Evolutionary conservation across 2,113 vertebrate genomes (phyloP).

Genomic region (Bufo bufo): DNA sequence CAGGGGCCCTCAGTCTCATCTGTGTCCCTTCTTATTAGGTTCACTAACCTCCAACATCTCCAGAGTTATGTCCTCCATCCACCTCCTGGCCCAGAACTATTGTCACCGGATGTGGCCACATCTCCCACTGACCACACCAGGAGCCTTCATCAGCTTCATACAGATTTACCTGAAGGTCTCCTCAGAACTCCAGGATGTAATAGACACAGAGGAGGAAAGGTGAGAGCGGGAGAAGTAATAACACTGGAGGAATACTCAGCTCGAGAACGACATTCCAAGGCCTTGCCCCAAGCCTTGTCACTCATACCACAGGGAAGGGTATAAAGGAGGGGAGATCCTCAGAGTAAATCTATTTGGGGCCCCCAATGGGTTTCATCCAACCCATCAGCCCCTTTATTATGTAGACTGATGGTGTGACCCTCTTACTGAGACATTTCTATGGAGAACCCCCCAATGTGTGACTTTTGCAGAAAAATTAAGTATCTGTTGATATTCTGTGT

Average conservation of each 20-base stretch:
- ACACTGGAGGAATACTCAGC: too few relatives aligned
- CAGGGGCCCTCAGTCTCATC: not conserved
- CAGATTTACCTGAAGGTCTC: conserved; percentile 67
- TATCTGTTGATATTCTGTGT: not conserved
- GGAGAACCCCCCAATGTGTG: too few relatives aligned
- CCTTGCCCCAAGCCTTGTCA: too few relatives aligned
- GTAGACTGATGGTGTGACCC: too few relatives aligned
- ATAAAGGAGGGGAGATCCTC: not conserved
- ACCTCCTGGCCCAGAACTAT: conserved; percentile 73
- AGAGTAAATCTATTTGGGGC: not conserved
- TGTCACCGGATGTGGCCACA: conserved; percentile 64
- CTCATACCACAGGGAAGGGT: too few relatives aligned
- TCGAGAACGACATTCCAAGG: too few relatives aligned
- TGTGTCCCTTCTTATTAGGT: conserved; percentile 11
- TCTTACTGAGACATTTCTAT: too few relatives aligned
- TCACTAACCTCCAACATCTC: conserved; percentile 55
- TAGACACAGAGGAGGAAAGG: conserved; percentile 64
- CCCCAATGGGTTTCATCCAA: too few relatives aligned
- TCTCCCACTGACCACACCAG: conserved; percentile 72
- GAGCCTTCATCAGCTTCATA: conserved; percentile 75
- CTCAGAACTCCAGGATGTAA: conserved; percentile 61
- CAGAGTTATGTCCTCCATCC: conserved; percentile 75
- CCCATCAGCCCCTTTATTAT: not conserved
- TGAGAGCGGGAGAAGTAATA: conserved; percentile 57
- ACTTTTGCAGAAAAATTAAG: too few relatives aligned